Conservation (phyloP, 1,140 invertebrate species). For the Rhopalosiphum padi region DNA sequence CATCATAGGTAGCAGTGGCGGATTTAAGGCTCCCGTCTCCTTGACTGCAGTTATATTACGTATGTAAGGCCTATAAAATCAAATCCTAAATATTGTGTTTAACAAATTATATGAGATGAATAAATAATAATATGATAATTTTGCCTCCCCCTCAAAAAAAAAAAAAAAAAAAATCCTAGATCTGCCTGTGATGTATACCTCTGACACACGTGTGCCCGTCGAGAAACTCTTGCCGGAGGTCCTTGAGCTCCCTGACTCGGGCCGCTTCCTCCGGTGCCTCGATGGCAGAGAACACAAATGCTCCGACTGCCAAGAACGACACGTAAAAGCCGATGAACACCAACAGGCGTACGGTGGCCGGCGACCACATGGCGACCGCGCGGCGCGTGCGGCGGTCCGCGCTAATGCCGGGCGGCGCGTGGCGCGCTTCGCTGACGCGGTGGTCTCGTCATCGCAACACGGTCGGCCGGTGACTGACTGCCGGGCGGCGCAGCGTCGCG, state of each 20-base stretch:
- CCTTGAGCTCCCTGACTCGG: conserved; percentile 67
- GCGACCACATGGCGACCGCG: conserved; percentile 56
- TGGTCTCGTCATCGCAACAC: conserved; percentile 58
- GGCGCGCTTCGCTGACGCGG: not conserved
- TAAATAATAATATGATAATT: too few species aligned
- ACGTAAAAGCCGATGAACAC: conserved; percentile 59
- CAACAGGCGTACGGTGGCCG: conserved; percentile 58
- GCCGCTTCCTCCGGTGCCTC: conserved; percentile 73
- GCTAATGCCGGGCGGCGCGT: conserved; percentile 37
- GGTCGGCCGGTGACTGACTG: conserved; percentile 54
- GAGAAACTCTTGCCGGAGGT: conserved; percentile 69
- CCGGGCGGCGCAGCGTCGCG: conserved; percentile 35
- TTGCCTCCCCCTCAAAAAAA: too few species aligned
- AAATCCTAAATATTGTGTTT: too few species aligned
- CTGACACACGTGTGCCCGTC: conserved; percentile 69
- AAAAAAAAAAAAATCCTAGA: too few species aligned
- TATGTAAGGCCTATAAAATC: too few species aligned
- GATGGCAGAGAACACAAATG: conserved; percentile 75
- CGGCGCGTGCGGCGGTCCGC: conserved; percentile 20
- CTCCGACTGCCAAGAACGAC: conserved; percentile 69
- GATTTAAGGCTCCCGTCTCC: too few species aligned
- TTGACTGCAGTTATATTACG: too few species aligned
- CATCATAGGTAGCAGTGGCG: too few species aligned
- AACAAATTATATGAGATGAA: too few species aligned
- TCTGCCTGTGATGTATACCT: conserved; percentile 64